A percentile compares a stretch with the other conserved stretches of the same genome.
Evolutionary conservation across 2,797 vertebrate species (phyloP).

Genomic region (Diplodus puntazzo): DNA sequence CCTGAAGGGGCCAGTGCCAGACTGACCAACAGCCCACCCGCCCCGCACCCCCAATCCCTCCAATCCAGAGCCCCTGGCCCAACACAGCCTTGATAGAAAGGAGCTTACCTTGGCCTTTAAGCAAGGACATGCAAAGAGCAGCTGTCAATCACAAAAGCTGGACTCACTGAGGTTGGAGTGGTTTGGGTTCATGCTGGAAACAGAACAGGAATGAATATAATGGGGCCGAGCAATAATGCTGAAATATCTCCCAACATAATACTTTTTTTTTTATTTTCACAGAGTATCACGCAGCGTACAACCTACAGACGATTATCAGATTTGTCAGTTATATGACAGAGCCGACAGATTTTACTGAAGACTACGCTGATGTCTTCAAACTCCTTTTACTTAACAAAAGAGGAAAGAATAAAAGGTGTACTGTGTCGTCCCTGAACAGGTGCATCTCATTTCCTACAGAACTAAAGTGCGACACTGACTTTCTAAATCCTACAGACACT

Average conservation of each 20-base stretch:
- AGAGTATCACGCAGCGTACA: not conserved
- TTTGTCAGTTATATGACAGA: not conserved
- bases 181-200: constrained; percentile 29
- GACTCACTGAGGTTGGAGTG: not conserved
- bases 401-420: not conserved
- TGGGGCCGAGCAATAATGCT: constrained; percentile 4
- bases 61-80: constrained; percentile 35
- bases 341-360: not conserved
- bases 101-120: constrained; percentile 70
- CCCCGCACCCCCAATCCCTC: not conserved
- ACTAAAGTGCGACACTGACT: not conserved
- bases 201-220: constrained; percentile 11
- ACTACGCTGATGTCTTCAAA: not conserved
- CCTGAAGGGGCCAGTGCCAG: constrained; percentile 44
- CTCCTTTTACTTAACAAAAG: not conserved
- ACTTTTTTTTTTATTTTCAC: constrained; percentile 3
- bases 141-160: constrained; percentile 60
- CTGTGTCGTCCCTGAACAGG: constrained; percentile 8
- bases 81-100: constrained; percentile 47
- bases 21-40: constrained; percentile 10
- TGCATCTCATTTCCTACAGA: not conserved
- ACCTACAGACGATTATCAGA: not conserved
- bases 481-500: not conserved
- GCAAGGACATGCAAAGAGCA: constrained; percentile 66
- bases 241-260: not conserved